Percentiles rank a stretch among this genome's conserved stretches.
phyloP scores from a whole-genome alignment of 2,113 vertebrate species.

The Ciconia boyciana region DNA sequence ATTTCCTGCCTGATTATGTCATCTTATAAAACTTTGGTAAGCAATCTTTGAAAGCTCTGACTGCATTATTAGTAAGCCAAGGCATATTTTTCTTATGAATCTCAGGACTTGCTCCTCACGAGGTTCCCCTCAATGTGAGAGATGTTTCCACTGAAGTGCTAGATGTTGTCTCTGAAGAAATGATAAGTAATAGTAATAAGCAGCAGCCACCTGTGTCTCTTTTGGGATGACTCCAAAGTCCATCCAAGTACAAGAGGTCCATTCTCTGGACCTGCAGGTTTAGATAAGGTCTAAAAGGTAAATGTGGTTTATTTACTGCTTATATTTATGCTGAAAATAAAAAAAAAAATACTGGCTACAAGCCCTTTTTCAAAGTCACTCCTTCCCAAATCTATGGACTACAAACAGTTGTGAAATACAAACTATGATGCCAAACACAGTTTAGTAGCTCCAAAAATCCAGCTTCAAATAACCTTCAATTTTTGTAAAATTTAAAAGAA shows the following conservation, averaged over 20 bases:
- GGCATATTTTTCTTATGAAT: neutral
- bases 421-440: neutral
- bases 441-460: neutral
- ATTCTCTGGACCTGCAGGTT: neutral
- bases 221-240: neutral
- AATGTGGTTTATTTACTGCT: neutral
- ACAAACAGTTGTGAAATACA: neutral
- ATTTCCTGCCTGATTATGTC: neutral
- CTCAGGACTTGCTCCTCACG: neutral
- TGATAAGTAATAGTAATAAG: neutral
- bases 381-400: neutral
- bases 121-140: neutral
- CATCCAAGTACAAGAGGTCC: neutral
- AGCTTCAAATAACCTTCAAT: neutral
- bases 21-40: neutral
- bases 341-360: neutral
- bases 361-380: neutral
- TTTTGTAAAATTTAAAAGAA: neutral
- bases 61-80: neutral
- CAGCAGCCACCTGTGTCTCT: neutral
- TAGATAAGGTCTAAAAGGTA: neutral
- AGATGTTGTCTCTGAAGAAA: neutral
- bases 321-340: neutral
- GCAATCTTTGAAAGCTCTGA: neutral
- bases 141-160: neutral